Percentiles rank a stretch among this genome's conserved stretches.
phyloP scores from a whole-genome alignment of 2,113 vertebrate genomes.

The Protomyctophum bolini region DNA sequence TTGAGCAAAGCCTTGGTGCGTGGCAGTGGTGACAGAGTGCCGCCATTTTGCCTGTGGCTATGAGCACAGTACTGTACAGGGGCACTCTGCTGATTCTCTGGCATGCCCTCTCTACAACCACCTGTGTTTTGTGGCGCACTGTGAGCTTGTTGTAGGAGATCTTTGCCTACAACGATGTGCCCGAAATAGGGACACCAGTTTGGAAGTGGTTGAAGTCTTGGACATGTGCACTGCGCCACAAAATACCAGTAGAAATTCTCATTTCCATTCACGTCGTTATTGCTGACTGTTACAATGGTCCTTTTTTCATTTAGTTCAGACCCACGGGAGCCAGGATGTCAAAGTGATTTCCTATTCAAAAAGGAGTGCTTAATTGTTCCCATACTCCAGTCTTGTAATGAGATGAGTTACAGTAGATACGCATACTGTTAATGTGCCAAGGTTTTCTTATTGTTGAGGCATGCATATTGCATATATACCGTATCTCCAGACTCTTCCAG shows the following conservation, averaged over 20 bases:
- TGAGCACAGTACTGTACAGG: slow-evolving; percentile 14
- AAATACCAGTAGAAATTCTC: neutral
- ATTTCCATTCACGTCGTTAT: neutral
- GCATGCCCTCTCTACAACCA: slow-evolving; percentile 3
- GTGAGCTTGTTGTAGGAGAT: too few species aligned
- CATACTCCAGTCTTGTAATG: neutral
- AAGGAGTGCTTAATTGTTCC: neutral
- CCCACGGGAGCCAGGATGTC: neutral
- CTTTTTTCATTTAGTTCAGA: neutral
- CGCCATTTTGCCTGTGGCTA: slow-evolving; percentile 16
- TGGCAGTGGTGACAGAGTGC: slow-evolving; percentile 47
- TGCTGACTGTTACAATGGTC: neutral
- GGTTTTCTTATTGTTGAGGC: neutral
- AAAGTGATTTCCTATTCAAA: neutral
- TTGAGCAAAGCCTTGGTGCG: slow-evolving; percentile 39
- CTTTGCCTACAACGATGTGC: too few species aligned
- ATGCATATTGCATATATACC: too few species aligned
- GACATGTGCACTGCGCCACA: slow-evolving; percentile 11
- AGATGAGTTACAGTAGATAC: neutral
- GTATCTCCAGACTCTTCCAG: neutral
- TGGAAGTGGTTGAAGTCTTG: too few species aligned
- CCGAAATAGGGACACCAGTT: too few species aligned
- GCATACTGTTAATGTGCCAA: neutral
- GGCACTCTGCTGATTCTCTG: neutral
- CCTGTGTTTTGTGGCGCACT: neutral